These are phyloP conservation scores for Eupleurogrammus muticus DNA, from an alignment of 2,797 vertebrate genomes.

Conservation along the genomic window DNA sequence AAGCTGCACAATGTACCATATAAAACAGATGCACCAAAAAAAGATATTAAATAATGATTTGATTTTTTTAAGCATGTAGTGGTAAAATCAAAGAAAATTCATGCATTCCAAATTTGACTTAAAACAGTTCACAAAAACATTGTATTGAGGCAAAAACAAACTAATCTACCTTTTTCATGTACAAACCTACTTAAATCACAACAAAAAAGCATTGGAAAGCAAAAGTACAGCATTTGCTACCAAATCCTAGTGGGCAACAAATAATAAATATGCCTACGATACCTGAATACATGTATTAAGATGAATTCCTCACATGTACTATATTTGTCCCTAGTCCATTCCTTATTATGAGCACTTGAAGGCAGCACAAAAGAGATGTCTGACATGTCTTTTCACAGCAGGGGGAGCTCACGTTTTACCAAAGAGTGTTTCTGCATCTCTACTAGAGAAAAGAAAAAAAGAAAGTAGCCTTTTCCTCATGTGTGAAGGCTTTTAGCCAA, in stretches of 20 bases:
- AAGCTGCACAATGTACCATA: too few species aligned
- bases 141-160: too few species aligned
- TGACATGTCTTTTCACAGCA: constrained; percentile 33
- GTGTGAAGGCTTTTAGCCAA: constrained; percentile 23
- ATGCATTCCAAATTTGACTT: too few species aligned
- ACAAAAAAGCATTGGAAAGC: too few species aligned
- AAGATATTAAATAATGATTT: too few species aligned
- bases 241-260: background rate
- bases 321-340: too few species aligned
- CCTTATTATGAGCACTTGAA: constrained; percentile 24
- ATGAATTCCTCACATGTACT: background rate
- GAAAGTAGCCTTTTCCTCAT: constrained; percentile 3
- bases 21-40: too few species aligned
- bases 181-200: background rate
- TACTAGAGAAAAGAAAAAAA: background rate
- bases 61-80: too few species aligned
- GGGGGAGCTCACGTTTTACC: constrained; percentile 63
- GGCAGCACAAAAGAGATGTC: background rate
- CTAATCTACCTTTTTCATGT: background rate
- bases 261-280: too few species aligned
- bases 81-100: too few species aligned
- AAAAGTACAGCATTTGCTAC: background rate
- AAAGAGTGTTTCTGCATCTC: background rate
- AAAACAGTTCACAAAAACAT: too few species aligned
- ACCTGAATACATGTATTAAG: background rate